phyloP scores from a whole-genome alignment of 2,888 invertebrate species.

The Osedax fenrisi region DNA sequence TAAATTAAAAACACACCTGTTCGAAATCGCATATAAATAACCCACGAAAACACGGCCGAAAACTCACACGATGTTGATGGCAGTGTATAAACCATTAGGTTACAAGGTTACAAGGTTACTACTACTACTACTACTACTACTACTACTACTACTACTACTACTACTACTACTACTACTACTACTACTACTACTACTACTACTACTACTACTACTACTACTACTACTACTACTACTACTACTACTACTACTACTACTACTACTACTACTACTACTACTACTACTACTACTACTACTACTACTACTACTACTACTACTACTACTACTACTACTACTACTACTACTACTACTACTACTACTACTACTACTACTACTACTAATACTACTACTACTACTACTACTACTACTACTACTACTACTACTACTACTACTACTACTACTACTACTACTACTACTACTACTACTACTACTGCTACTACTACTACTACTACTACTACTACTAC shows the following conservation, averaged over 20 bases:
- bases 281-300: not conserved
- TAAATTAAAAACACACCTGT: too few relatives aligned
- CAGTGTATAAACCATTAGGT: too few relatives aligned
- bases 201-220: not conserved
- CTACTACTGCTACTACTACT: not conserved
- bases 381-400: not conserved
- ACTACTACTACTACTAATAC: too few relatives aligned
- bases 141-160: not conserved
- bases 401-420: not conserved
- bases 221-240: not conserved
- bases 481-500: too few relatives aligned
- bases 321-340: not conserved
- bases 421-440: not conserved
- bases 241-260: not conserved
- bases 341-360: not conserved
- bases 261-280: not conserved
- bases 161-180: not conserved
- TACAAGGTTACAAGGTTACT: too few relatives aligned
- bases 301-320: not conserved
- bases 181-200: not conserved
- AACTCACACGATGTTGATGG: too few relatives aligned
- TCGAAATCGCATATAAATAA: too few relatives aligned
- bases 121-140: not conserved
- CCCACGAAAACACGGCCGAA: too few relatives aligned
- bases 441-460: not conserved